Conservation (phyloP, 2,113 vertebrate genomes). For the Ornithorhynchus anatinus region DNA sequence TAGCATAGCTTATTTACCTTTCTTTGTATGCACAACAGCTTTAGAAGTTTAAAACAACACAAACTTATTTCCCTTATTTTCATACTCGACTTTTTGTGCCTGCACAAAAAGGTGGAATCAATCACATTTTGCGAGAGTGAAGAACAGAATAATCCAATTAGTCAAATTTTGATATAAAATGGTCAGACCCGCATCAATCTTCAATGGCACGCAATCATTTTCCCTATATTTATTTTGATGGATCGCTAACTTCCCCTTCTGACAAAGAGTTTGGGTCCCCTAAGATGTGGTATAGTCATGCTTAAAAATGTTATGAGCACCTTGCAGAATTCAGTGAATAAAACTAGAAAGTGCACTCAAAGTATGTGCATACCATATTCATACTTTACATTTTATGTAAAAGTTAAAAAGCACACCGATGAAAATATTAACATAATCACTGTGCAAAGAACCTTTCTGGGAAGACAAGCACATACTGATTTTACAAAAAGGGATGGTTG, state of each 20-base stretch:
- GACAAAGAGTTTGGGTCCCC: background rate
- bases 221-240: background rate
- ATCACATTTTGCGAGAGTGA: background rate
- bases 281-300: background rate
- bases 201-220: background rate
- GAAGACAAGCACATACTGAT: too few relatives aligned
- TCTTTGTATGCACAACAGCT: background rate
- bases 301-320: background rate
- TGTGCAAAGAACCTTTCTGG: too few relatives aligned
- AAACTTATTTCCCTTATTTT: background rate
- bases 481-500: too few relatives aligned
- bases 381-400: background rate
- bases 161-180: background rate
- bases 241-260: background rate
- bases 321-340: background rate
- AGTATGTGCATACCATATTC: too few relatives aligned
- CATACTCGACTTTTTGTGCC: background rate
- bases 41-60: background rate
- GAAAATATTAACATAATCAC: too few relatives aligned
- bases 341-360: too few relatives aligned
- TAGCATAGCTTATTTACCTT: background rate
- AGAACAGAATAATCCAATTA: background rate
- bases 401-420: too few relatives aligned
- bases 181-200: rapidly evolving
- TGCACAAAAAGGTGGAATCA: background rate